Percentiles rank a stretch among this genome's conserved stretches.
These are phyloP conservation scores for Paramormyrops kingsleyae DNA, from an alignment of 2,113 vertebrate genomes.

Conservation along the genomic window DNA sequence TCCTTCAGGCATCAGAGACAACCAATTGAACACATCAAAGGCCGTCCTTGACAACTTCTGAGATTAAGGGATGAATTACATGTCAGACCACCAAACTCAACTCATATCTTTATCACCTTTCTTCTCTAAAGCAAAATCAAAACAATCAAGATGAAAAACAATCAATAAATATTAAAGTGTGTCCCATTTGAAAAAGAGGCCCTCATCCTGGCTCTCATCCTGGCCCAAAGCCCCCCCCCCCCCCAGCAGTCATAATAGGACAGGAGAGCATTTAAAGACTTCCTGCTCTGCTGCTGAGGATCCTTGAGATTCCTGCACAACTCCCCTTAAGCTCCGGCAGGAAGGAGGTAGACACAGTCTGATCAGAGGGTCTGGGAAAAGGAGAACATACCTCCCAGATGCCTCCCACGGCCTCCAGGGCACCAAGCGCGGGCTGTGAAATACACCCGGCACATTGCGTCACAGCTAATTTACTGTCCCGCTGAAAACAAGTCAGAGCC, in stretches of 20 bases:
- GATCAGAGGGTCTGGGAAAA: neutral
- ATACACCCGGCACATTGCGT: conserved; percentile 23
- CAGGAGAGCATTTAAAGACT: conserved; percentile 12
- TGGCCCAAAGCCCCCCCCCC: neutral
- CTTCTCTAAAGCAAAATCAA: conserved; percentile 7
- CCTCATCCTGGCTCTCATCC: neutral
- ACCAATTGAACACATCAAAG: neutral
- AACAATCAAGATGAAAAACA: neutral
- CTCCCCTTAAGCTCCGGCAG: neutral
- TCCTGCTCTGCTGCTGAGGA: conserved; percentile 8
- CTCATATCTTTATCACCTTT: neutral
- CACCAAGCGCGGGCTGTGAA: neutral
- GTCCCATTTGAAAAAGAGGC: neutral
- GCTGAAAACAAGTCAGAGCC: conserved; percentile 27
- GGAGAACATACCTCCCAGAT: neutral
- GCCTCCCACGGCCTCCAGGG: neutral
- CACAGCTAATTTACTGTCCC: conserved; percentile 29
- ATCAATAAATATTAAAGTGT: conserved; percentile 1
- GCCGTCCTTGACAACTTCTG: neutral
- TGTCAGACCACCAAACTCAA: conserved; percentile 6
- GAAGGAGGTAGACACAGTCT: neutral
- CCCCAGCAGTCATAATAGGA: neutral
- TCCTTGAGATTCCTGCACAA: conserved; percentile 4
- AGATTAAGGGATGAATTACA: conserved; percentile 17
- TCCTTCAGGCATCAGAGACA: neutral